These are phyloP conservation scores for Zaprionus davidi DNA, from an alignment of 1,140 invertebrate species.

Conservation along the genomic window DNA sequence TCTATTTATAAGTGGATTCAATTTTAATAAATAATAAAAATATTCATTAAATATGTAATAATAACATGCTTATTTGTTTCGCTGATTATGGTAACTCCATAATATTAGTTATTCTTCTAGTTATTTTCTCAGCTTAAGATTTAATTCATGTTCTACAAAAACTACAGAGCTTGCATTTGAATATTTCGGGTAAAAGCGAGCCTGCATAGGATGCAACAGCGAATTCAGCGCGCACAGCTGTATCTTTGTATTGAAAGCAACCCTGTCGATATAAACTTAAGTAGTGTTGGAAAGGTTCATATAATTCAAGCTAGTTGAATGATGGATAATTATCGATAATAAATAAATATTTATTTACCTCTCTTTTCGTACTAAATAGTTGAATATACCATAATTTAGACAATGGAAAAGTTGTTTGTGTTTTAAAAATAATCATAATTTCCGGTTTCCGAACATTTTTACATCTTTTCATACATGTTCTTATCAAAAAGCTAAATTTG, in stretches of 20 bases:
- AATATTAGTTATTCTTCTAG: not conserved
- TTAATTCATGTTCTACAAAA: not conserved
- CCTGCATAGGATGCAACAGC: not conserved
- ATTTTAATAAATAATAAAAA: constrained; percentile 52
- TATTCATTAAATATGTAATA: constrained; percentile 42
- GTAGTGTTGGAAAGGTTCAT: not conserved
- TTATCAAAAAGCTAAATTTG: constrained; percentile 1
- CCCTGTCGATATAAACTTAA: constrained; percentile 22
- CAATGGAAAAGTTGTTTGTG: not conserved
- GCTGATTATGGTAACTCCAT: not conserved
- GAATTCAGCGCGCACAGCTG: not conserved
- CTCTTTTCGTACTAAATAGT: not conserved
- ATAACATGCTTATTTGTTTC: constrained; percentile 1
- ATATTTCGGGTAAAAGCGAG: not conserved
- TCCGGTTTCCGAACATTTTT: not conserved
- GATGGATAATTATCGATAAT: not conserved
- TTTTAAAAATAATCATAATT: not conserved
- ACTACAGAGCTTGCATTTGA: not conserved
- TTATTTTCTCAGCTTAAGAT: not conserved
- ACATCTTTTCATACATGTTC: too few relatives aligned
- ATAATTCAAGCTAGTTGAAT: not conserved
- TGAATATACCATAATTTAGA: not conserved
- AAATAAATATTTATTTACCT: not conserved
- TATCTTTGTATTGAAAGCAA: constrained; percentile 22
- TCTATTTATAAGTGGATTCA: constrained; percentile 43